Evolutionary conservation across 2,113 vertebrate species (phyloP).

Genomic region (Pollimyrus isidori): DNA sequence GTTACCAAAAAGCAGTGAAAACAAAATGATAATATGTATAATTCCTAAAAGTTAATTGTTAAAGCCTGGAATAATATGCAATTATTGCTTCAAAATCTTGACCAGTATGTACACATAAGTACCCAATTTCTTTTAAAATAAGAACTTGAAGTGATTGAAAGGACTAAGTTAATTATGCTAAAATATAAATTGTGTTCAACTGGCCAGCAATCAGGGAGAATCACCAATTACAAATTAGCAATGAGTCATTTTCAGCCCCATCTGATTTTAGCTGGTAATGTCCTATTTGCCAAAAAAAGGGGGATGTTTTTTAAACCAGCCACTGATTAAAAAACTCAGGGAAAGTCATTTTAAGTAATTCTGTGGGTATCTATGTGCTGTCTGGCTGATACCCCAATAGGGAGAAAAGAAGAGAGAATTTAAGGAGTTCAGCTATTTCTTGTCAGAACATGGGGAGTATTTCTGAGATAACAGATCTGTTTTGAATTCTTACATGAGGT

Average conservation of each 20-base stretch:
- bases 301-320: neutral
- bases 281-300: neutral
- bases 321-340: slow-evolving; percentile 1
- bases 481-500: neutral
- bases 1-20: neutral
- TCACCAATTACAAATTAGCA: neutral
- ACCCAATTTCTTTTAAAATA: neutral
- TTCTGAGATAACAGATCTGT: neutral
- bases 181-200: neutral
- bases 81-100: neutral
- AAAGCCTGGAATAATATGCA: neutral
- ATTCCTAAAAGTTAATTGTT: neutral
- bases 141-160: neutral
- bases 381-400: neutral
- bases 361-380: neutral
- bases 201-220: neutral
- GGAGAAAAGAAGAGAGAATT: neutral
- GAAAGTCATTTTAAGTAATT: neutral
- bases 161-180: neutral
- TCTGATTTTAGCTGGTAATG: neutral
- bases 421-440: neutral
- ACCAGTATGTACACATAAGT: neutral
- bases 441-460: neutral
- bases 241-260: neutral
- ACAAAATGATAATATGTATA: neutral